A percentile compares a stretch with the other conserved stretches of the same genome.
Conservation (phyloP, 2,797 vertebrate genomes). For the Micromesistius poutassou region DNA sequence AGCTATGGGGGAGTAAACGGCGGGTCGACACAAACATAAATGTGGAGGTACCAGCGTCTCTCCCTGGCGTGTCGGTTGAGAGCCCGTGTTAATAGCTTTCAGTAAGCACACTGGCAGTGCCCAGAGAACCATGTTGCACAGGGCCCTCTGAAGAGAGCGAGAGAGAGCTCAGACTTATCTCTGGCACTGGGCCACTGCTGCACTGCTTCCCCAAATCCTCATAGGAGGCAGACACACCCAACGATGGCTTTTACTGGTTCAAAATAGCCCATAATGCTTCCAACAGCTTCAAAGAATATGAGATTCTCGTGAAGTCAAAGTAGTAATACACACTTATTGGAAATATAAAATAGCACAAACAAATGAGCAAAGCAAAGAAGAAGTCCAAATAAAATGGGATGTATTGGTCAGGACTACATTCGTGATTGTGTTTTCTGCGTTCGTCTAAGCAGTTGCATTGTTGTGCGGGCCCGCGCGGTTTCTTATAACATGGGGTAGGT, state of each 20-base stretch:
- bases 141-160: background rate
- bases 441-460: background rate
- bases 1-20: background rate
- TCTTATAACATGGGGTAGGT: background rate
- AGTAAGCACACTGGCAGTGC: background rate
- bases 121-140: background rate
- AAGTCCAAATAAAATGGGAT: background rate
- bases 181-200: background rate
- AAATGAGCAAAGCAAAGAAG: background rate
- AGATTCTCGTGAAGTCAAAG: background rate
- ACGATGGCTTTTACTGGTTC: background rate
- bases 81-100: conserved; percentile 1
- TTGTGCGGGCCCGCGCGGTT: background rate
- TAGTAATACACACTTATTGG: background rate
- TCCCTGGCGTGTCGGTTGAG: background rate
- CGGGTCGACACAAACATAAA: background rate
- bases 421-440: background rate
- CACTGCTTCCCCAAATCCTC: background rate
- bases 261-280: background rate
- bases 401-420: background rate
- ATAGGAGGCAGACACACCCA: background rate
- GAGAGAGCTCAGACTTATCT: background rate
- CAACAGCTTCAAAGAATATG: background rate
- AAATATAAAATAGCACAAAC: background rate
- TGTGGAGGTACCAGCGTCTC: background rate